phyloP scores from a whole-genome alignment of 2,797 vertebrate species.

The Pyrrhura leucotis region DNA sequence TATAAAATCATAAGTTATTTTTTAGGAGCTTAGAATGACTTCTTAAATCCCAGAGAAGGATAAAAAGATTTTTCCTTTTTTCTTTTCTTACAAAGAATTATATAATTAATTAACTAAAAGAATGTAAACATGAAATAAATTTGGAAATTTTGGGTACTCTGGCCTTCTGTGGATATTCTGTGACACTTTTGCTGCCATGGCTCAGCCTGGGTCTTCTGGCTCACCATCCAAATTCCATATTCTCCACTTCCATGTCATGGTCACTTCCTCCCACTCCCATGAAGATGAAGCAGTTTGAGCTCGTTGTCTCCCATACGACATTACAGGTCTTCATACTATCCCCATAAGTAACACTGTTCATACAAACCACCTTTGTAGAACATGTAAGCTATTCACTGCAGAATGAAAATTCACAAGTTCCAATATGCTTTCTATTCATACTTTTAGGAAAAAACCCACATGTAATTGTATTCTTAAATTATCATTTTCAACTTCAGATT shows the following conservation, averaged over 20 bases:
- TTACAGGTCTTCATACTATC: background rate
- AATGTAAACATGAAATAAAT: background rate
- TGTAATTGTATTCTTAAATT: background rate
- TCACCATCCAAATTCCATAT: background rate
- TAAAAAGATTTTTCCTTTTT: background rate
- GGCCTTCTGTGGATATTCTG: background rate
- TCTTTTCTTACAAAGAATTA: background rate
- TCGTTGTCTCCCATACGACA: background rate
- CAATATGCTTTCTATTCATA: background rate
- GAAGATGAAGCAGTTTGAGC: background rate
- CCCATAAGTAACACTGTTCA: background rate
- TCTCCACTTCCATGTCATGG: background rate
- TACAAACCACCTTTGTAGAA: background rate
- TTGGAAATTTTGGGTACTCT: background rate
- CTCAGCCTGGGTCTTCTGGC: background rate
- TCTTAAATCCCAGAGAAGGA: background rate
- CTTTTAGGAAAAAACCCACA: background rate
- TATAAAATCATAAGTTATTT: background rate
- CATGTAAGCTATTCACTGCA: background rate
- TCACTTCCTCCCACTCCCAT: background rate
- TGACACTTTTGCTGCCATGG: background rate
- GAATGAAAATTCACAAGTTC: background rate
- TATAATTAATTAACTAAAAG: background rate
- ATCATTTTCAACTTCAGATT: background rate
- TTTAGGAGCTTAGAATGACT: background rate